phyloP scores from a whole-genome alignment of 2,888 invertebrate species.

The Lottia scabra region DNA sequence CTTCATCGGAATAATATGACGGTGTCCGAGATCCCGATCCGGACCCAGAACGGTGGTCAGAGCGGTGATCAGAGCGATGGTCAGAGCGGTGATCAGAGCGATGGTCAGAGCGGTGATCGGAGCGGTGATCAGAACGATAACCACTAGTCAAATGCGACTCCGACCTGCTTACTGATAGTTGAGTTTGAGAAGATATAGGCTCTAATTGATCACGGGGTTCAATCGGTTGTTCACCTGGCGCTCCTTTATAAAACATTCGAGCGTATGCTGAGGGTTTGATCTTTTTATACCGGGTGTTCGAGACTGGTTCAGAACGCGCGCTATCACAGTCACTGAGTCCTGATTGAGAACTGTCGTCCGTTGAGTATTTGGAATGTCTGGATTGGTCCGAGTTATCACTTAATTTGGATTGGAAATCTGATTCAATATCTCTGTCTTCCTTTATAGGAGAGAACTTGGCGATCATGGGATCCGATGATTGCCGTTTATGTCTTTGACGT shows the following conservation, averaged over 20 bases:
- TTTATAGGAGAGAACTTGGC: slow-evolving; percentile 72
- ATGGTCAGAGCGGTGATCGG: slow-evolving; percentile 1
- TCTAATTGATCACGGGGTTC: slow-evolving; percentile 17
- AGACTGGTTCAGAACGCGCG: slow-evolving; percentile 57
- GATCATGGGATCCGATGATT: slow-evolving; percentile 73
- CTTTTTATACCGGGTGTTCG: slow-evolving; percentile 42
- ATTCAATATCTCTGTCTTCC: slow-evolving; percentile 71
- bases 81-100: slow-evolving; percentile 3
- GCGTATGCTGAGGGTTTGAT: slow-evolving; percentile 50
- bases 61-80: slow-evolving; percentile 7
- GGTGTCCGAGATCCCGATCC: slow-evolving; percentile 28
- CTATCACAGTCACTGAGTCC: slow-evolving; percentile 62
- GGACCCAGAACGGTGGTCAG: slow-evolving; percentile 10
- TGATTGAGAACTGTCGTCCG: slow-evolving; percentile 62
- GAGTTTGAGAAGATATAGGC: slow-evolving; percentile 16
- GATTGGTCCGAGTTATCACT: background rate
- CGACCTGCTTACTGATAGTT: slow-evolving; percentile 37
- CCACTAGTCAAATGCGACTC: slow-evolving; percentile 35
- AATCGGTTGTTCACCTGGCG: slow-evolving; percentile 38
- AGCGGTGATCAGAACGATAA: slow-evolving; percentile 7
- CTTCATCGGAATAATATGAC: slow-evolving; percentile 67
- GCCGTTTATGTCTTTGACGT: slow-evolving; percentile 70
- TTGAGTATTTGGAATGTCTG: slow-evolving; percentile 36
- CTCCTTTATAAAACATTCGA: slow-evolving; percentile 49
- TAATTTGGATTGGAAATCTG: slow-evolving; percentile 61